Conservation (phyloP, 1,140 invertebrate genomes). For the Oedothorax gibbosus region DNA sequence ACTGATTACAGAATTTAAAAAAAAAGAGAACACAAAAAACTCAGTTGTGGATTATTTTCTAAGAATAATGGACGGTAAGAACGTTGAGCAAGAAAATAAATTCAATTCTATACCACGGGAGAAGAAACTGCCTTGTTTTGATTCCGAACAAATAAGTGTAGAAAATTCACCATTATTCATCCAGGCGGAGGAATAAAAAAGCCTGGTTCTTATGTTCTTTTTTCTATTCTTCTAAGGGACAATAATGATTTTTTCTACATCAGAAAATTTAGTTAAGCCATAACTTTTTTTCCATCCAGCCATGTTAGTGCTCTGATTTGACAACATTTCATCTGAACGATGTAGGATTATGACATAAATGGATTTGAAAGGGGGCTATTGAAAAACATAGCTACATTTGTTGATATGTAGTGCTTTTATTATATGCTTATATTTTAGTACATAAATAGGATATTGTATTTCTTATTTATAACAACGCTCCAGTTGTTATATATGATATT, state of each 20-base stretch:
- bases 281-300: constrained; percentile 1
- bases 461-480: no score
- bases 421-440: no score
- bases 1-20: constrained; percentile 38
- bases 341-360: no score
- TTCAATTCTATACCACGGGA: constrained; percentile 14
- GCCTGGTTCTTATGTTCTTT: constrained; percentile 11
- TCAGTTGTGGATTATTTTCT: constrained; percentile 20
- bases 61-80: constrained; percentile 18
- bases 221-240: neutral
- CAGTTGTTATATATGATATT: no score
- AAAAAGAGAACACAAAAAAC: no score
- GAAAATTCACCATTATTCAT: constrained; percentile 49
- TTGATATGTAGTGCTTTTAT: no score
- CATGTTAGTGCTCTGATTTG: no score
- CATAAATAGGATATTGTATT: no score
- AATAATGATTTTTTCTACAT: constrained; percentile 22
- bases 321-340: no score
- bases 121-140: constrained; percentile 50
- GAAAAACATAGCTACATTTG: no score
- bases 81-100: constrained; percentile 28
- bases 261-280: constrained; percentile 42
- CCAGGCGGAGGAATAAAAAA: constrained; percentile 21
- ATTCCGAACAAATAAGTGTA: constrained; percentile 34
- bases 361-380: no score